Percentiles rank a stretch among this genome's conserved stretches.
Evolutionary conservation across 2,888 invertebrate species (phyloP).

Genomic region (Eupelmus urozonus): DNA sequence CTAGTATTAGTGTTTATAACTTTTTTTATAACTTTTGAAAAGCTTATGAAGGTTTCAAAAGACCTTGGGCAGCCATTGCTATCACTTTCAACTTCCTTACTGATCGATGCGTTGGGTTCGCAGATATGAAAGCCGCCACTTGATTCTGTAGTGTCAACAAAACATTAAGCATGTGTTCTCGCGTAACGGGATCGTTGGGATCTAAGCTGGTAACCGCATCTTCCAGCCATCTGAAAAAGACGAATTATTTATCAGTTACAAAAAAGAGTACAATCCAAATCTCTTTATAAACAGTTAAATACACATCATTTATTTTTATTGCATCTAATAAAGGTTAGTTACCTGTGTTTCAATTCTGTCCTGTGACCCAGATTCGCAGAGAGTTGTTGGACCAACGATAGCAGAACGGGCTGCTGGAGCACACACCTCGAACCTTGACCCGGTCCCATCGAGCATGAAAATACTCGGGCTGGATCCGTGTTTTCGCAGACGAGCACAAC

Average conservation of each 20-base stretch:
- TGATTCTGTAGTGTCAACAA: constrained; percentile 87
- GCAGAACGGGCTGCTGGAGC: constrained; percentile 91
- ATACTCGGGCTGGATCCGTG: constrained; percentile 88
- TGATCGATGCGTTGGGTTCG: constrained; percentile 84
- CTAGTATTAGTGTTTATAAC: constrained; percentile 41
- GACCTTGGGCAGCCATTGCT: constrained; percentile 84
- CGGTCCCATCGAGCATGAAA: constrained; percentile 77
- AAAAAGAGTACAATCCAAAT: no score
- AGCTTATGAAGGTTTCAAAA: constrained; percentile 74
- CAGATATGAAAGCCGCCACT: constrained; percentile 83
- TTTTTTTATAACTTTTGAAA: constrained; percentile 39
- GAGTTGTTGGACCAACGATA: constrained; percentile 96
- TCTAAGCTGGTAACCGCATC: constrained; percentile 92
- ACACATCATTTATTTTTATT: neutral
- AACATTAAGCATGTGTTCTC: constrained; percentile 90
- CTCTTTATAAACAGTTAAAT: neutral
- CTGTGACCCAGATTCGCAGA: constrained; percentile 92
- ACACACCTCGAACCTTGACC: constrained; percentile 83
- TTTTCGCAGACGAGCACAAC: constrained; percentile 92
- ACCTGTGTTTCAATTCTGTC: constrained; percentile 90
- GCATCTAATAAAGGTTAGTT: constrained; percentile 64
- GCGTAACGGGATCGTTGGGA: constrained; percentile 85
- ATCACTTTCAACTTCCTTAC: constrained; percentile 84
- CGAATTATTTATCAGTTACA: neutral
- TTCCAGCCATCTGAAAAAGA: constrained; percentile 86